Evolutionary conservation across 2,797 vertebrate species (phyloP).

Genomic region (Gephyroberyx darwinii): DNA sequence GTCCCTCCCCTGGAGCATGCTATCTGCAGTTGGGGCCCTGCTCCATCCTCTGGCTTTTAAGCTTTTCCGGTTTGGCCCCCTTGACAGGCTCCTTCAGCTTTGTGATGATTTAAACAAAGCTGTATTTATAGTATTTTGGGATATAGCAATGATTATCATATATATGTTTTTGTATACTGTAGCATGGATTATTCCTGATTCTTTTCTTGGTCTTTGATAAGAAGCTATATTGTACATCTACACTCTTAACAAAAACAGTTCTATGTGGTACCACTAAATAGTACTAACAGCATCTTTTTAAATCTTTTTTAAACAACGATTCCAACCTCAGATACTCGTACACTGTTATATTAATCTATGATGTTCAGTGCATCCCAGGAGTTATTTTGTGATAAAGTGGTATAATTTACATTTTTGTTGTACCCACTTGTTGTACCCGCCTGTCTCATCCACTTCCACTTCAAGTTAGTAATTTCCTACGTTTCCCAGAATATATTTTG

Average conservation of each 20-base stretch:
- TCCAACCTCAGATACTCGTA: no score
- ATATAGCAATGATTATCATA: neutral
- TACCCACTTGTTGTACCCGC: no score
- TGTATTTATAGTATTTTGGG: neutral
- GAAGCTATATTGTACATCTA: neutral
- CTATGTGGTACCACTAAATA: no score
- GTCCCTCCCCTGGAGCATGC: constrained; percentile 27
- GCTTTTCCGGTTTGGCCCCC: neutral
- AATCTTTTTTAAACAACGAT: no score
- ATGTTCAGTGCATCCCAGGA: no score
- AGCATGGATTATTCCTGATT: neutral
- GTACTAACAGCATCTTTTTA: no score
- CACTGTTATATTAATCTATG: no score
- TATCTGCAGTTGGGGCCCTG: constrained; percentile 14
- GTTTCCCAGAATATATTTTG: no score
- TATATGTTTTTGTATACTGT: neutral
- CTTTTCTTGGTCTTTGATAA: neutral
- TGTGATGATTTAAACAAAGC: neutral
- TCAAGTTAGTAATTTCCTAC: no score
- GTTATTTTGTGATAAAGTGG: no score
- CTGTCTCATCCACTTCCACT: no score
- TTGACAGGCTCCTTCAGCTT: neutral
- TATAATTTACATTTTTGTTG: no score
- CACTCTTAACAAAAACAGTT: neutral
- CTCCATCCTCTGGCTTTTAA: constrained; percentile 29